phyloP scores from a whole-genome alignment of 2,888 invertebrate genomes.

The Octodonta nipae region DNA sequence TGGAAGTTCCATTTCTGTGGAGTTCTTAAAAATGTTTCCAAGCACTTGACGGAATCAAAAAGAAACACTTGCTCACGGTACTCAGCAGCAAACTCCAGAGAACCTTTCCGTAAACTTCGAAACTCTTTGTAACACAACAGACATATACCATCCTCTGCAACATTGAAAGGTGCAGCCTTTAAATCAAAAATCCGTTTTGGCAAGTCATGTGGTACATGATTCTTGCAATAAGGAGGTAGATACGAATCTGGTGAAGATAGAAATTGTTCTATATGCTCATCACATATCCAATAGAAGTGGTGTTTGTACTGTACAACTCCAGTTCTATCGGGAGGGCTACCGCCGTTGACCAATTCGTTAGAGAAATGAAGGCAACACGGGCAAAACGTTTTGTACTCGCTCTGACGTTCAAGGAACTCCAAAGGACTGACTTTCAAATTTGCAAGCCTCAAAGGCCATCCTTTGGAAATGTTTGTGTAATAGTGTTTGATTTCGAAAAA shows the following conservation, averaged over 20 bases:
- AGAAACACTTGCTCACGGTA: constrained; percentile 42
- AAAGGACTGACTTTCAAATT: constrained; percentile 44
- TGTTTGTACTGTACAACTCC: constrained; percentile 44
- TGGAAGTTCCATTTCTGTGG: constrained; percentile 39
- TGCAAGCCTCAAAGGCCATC: constrained; percentile 38
- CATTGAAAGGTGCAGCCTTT: constrained; percentile 17
- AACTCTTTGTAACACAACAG: constrained; percentile 47
- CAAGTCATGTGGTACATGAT: constrained; percentile 36
- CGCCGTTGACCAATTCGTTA: constrained; percentile 30
- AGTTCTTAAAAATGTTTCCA: constrained; percentile 39
- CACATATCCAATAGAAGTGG: constrained; percentile 49
- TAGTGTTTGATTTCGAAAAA: constrained; percentile 41
- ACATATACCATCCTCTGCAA: constrained; percentile 46
- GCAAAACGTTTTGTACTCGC: constrained; percentile 42
- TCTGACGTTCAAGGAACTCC: constrained; percentile 40
- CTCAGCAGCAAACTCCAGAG: constrained; percentile 34
- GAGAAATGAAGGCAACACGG: constrained; percentile 42
- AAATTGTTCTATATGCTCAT: constrained; percentile 40
- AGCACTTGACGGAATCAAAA: constrained; percentile 42
- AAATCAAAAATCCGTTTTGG: constrained; percentile 31
- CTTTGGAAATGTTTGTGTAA: constrained; percentile 35
- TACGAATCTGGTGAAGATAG: constrained; percentile 34
- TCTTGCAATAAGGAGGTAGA: constrained; percentile 30
- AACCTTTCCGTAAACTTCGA: constrained; percentile 39
- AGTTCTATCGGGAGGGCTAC: constrained; percentile 39